Evolutionary conservation across 2,888 invertebrate species (phyloP).

Genomic region (Lapara coniferarum): DNA sequence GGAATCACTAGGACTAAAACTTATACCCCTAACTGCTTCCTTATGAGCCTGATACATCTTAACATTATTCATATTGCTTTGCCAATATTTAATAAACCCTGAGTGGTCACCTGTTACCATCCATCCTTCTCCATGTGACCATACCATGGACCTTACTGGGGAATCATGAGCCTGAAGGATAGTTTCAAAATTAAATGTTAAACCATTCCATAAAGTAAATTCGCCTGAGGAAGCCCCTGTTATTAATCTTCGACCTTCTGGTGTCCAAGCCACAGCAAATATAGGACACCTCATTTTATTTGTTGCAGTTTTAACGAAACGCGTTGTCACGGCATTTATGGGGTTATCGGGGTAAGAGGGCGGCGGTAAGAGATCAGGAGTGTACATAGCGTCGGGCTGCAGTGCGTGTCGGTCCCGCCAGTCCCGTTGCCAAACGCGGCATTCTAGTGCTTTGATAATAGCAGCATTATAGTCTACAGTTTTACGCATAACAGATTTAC

Average conservation of each 20-base stretch:
- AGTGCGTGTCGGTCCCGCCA: slow-evolving; percentile 93
- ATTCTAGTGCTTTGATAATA: slow-evolving; percentile 95
- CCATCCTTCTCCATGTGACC: slow-evolving; percentile 99
- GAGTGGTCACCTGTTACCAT: slow-evolving; percentile 99
- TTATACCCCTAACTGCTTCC: slow-evolving; percentile 99
- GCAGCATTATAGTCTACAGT: slow-evolving; percentile 99
- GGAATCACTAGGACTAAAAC: slow-evolving; percentile 99
- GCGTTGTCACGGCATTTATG: slow-evolving; percentile 96
- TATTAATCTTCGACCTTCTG: slow-evolving; percentile 97
- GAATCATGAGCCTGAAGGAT: slow-evolving; percentile 99
- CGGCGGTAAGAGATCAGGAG: slow-evolving; percentile 96
- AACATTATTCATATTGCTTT: slow-evolving; percentile 99
- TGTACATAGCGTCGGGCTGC: slow-evolving; percentile 98
- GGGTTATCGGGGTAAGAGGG: slow-evolving; percentile 97
- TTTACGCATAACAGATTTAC: slow-evolving; percentile 98
- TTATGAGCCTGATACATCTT: slow-evolving; percentile 99
- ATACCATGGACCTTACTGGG: slow-evolving; percentile 99
- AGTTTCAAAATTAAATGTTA: slow-evolving; percentile 99
- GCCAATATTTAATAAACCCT: slow-evolving; percentile 99
- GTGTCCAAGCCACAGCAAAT: slow-evolving; percentile 99
- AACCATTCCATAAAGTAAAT: slow-evolving; percentile 99
- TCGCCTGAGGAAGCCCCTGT: slow-evolving; percentile 99
- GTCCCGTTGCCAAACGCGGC: slow-evolving; percentile 97
- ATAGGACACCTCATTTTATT: slow-evolving; percentile 99
- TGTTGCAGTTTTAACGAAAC: slow-evolving; percentile 99